A percentile compares a stretch with the other conserved stretches of the same genome.
Conservation (phyloP, 2,888 invertebrate species). For the Conistra vaccinii region DNA sequence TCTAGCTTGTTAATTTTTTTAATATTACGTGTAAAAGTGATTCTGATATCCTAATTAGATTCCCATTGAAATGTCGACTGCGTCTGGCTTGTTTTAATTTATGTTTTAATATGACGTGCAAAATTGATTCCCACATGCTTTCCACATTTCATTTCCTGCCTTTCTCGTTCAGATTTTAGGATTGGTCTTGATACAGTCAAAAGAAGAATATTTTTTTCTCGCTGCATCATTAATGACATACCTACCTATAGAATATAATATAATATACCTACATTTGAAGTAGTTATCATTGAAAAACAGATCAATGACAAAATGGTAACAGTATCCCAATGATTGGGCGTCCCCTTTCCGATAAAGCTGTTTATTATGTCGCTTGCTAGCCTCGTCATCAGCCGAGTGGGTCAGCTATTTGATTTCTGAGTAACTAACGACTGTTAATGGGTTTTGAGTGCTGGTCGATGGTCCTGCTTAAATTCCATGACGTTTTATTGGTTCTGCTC, state of each 20-base stretch:
- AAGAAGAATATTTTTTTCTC: not conserved
- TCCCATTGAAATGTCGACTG: too few relatives aligned
- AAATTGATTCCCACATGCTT: too few relatives aligned
- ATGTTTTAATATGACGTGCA: too few relatives aligned
- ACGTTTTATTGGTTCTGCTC: not conserved
- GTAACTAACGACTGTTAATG: conserved; percentile 28
- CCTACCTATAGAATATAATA: too few relatives aligned
- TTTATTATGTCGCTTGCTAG: conserved; percentile 45
- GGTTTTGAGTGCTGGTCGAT: conserved; percentile 1
- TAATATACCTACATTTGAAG: conserved; percentile 22
- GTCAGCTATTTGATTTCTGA: conserved; percentile 32
- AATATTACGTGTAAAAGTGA: too few relatives aligned
- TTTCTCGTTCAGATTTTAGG: not conserved
- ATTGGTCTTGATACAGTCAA: not conserved
- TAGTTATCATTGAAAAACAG: conserved; percentile 51
- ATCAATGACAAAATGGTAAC: conserved; percentile 68
- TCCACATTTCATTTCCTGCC: too few relatives aligned
- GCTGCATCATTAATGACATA: not conserved
- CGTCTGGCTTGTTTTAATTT: too few relatives aligned
- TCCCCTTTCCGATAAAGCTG: conserved; percentile 64
- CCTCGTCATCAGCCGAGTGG: conserved; percentile 41
- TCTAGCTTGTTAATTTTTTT: too few relatives aligned
- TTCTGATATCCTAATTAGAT: too few relatives aligned
- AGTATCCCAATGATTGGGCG: conserved; percentile 64
- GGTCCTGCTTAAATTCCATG: not conserved